Evolutionary conservation across 2,113 vertebrate species (phyloP).

Genomic region (Puffinus mauretanicus): DNA sequence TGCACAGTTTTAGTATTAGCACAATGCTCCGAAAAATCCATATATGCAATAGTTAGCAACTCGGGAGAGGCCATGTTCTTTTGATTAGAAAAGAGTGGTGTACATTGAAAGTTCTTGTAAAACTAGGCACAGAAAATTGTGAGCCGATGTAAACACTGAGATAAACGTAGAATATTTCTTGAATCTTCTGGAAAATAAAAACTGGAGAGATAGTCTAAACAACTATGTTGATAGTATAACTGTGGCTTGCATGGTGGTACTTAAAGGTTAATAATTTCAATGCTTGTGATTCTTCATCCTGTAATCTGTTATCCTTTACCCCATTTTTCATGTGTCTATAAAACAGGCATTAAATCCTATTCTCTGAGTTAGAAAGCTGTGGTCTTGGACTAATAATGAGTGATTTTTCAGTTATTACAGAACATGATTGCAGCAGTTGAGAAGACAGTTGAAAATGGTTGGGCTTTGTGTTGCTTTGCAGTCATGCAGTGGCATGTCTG

Average conservation of each 20-base stretch:
- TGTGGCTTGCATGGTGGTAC: background rate
- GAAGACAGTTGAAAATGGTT: background rate
- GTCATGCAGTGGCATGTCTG: background rate
- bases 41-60: background rate
- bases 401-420: background rate
- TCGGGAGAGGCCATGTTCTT: background rate
- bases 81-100: background rate
- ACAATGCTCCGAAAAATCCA: background rate
- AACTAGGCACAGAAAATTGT: background rate
- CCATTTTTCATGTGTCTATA: background rate
- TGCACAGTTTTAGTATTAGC: background rate
- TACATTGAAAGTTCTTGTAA: rapidly evolving
- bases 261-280: background rate
- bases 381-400: background rate
- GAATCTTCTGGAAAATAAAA: background rate
- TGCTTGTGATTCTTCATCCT: background rate
- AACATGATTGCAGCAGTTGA: background rate
- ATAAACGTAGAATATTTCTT: background rate
- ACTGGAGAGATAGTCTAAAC: background rate
- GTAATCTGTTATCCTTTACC: background rate
- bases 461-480: background rate
- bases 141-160: background rate
- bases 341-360: background rate
- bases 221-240: background rate
- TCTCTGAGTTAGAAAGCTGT: background rate